Evolutionary conservation across 2,797 vertebrate genomes (phyloP), one percentile per base, ranked within the genome.

Genomic region (Moxostoma hubbsi): DNA sequence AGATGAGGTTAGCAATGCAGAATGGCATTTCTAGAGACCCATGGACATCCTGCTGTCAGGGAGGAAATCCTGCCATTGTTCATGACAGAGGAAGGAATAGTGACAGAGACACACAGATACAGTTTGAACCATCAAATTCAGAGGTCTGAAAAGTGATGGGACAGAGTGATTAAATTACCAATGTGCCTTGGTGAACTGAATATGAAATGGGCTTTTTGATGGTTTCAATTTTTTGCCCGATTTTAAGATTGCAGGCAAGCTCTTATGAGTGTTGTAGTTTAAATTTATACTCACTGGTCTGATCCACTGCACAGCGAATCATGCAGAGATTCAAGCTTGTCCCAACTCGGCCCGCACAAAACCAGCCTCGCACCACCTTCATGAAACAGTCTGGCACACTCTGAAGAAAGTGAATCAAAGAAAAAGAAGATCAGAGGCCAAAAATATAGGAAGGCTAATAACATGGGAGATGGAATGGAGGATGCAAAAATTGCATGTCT

Each of bases 371-470:
- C 96, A 12, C 98, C 98, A 1, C 94, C 95, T 12, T 91, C 79
- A 5, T 99, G 97, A 88, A 99, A 96, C 78, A 96, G 91, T 9
- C 90, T 93, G 73, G 97, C 94, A 73, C 96, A 97, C 84, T 97
- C 98, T 99, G 89, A 74, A 82, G 73, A 43, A 75, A 46, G 64
- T n/a, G 10, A 24, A 2, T 51, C 15, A 53, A 9, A 63, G 36
- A 36, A 36, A 36, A 36, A 36, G 13, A 15, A n/a, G 36, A 11
- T 50, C 9, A 62, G 15, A 72, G 65, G 53, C 75, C 47, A 18
- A 58, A 10, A 59, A 12, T 36, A 24, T 51, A 9, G 58, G 16
- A 62, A 12, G 58, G 13, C 36, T 53, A 53, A 59, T 16, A 50
- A 12, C 16, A 24, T 18, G 7, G 13, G 5, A 57, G 50, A 57